These are phyloP conservation scores for Drosophila kurseongensis DNA, from an alignment of 1,140 invertebrate species.

Conservation along the genomic window DNA sequence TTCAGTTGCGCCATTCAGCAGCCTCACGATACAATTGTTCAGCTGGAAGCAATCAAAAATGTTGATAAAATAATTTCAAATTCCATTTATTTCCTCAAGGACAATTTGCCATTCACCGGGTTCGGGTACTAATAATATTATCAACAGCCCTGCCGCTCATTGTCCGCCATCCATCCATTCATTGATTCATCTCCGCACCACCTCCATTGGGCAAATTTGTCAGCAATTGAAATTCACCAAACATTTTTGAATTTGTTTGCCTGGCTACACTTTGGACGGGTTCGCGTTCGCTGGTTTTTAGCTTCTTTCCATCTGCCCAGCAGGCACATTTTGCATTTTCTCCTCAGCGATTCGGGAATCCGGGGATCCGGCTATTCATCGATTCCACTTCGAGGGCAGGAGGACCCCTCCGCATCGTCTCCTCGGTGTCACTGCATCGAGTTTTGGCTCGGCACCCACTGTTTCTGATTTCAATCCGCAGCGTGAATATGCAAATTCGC, in stretches of 20 bases:
- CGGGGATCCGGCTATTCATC: slow-evolving; percentile 35
- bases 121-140: slow-evolving; percentile 78
- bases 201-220: slow-evolving; percentile 63
- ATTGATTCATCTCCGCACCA: slow-evolving; percentile 18
- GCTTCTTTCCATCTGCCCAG: slow-evolving; percentile 58
- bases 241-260: slow-evolving; percentile 83
- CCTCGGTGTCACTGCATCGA: slow-evolving; percentile 57
- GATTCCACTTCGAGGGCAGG: slow-evolving; percentile 25
- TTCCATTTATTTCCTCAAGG: slow-evolving; percentile 82
- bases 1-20: slow-evolving; percentile 12
- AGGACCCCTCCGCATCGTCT: slow-evolving; percentile 1
- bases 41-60: slow-evolving; percentile 82
- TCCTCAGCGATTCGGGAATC: slow-evolving; percentile 4
- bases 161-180: slow-evolving; percentile 18
- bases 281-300: slow-evolving; percentile 31
- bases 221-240: slow-evolving; percentile 82
- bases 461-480: slow-evolving; percentile 81
- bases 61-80: slow-evolving; percentile 83
- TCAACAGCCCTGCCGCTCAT: slow-evolving; percentile 44
- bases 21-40: slow-evolving; percentile 59
- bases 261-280: slow-evolving; percentile 68
- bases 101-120: slow-evolving; percentile 80
- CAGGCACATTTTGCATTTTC: slow-evolving; percentile 78
- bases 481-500: slow-evolving; percentile 79
- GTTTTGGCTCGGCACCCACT: slow-evolving; percentile 57